Evolutionary conservation across 2,888 invertebrate species (phyloP).

Genomic region (Hipparchia sbordonii): DNA sequence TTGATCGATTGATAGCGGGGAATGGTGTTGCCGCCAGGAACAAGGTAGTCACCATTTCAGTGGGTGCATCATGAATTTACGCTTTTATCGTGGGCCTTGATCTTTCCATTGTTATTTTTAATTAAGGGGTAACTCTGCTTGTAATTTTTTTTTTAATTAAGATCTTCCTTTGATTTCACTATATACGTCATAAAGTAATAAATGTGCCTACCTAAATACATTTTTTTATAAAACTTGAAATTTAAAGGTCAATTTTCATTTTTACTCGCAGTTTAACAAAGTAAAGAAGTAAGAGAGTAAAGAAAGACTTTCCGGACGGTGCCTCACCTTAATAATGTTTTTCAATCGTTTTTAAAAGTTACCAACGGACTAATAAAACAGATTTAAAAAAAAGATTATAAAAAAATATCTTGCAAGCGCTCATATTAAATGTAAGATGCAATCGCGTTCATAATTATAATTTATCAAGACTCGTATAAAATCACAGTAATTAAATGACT

Average conservation of each 20-base stretch:
- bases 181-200: background rate
- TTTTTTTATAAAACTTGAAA: background rate
- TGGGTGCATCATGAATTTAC: conserved; percentile 8
- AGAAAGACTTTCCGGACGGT: no score
- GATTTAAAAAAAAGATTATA: no score
- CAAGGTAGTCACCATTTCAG: conserved; percentile 9
- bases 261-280: no score
- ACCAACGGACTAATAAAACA: no score
- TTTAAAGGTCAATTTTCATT: no score
- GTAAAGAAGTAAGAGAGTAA: no score
- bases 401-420: no score
- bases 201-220: background rate
- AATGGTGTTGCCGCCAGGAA: conserved; percentile 15
- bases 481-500: conserved; percentile 8
- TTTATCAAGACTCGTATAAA: background rate
- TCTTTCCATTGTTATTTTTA: conserved; percentile 17
- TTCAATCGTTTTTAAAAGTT: no score
- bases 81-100: conserved; percentile 5
- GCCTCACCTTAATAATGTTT: no score
- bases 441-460: background rate
- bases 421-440: no score
- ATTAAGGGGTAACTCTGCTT: conserved; percentile 5
- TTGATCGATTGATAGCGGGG: conserved; percentile 12
- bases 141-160: conserved; percentile 5
- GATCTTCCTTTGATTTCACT: conserved; percentile 1